phyloP scores from a whole-genome alignment of 1,140 invertebrate genomes.

The Camponotus vicinus region DNA sequence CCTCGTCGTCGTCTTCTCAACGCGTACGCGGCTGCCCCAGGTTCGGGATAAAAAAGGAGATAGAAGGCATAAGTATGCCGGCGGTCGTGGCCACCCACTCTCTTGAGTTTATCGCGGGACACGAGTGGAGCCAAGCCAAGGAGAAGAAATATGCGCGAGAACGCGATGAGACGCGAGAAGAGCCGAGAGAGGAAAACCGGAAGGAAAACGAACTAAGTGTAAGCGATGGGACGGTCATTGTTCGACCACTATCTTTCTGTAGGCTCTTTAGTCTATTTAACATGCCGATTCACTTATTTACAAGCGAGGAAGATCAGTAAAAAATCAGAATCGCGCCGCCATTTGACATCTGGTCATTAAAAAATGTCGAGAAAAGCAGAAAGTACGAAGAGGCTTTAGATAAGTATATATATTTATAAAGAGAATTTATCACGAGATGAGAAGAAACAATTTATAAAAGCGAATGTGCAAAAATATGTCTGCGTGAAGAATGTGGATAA shows the following conservation, averaged over 20 bases:
- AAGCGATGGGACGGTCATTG: constrained; percentile 3
- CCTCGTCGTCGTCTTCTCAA: constrained; percentile 70
- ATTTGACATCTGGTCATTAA: constrained; percentile 20
- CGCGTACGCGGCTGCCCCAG: constrained; percentile 81
- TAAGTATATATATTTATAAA: constrained; percentile 54
- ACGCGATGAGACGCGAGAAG: constrained; percentile 9
- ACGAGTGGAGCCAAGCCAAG: constrained; percentile 66
- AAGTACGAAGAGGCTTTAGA: constrained; percentile 58
- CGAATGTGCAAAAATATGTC: constrained; percentile 1
- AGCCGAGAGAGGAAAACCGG: constrained; percentile 13
- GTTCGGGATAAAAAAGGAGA: constrained; percentile 82
- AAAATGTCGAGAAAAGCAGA: constrained; percentile 58
- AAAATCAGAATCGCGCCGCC: constrained; percentile 47
- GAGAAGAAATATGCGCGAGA: constrained; percentile 40
- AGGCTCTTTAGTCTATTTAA: background rate
- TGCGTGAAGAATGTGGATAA: constrained; percentile 14
- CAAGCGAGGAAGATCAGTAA: background rate
- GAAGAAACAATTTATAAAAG: background rate
- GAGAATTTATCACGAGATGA: background rate
- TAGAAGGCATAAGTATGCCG: constrained; percentile 76
- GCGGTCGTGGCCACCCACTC: constrained; percentile 49
- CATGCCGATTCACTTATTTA: background rate
- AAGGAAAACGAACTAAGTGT: constrained; percentile 32
- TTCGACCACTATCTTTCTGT: background rate
- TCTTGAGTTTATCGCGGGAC: constrained; percentile 48